These are phyloP conservation scores for Leptobrachium leishanense DNA, from an alignment of 2,113 vertebrate species.

Conservation along the genomic window DNA sequence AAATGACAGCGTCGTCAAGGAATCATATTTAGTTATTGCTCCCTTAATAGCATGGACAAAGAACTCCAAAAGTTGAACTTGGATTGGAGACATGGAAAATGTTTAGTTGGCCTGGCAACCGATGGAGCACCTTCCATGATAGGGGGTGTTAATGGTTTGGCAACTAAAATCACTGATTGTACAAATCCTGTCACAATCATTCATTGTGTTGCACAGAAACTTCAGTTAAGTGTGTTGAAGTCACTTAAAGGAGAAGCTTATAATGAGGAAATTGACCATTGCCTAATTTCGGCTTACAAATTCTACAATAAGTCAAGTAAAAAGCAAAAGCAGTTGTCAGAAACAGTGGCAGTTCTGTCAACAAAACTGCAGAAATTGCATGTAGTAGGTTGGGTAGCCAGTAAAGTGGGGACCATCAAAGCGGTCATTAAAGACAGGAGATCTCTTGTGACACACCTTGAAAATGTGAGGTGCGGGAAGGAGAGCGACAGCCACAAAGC, in stretches of 20 bases:
- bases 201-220: no score
- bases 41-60: background rate
- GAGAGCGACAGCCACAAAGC: background rate
- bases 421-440: background rate
- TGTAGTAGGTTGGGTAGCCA: background rate
- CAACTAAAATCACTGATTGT: no score
- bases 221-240: no score
- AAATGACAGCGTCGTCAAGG: background rate
- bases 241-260: background rate
- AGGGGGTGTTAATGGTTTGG: no score
- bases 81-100: background rate
- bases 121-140: no score
- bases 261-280: background rate
- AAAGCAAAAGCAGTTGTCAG: background rate
- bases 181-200: no score
- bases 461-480: background rate
- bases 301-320: background rate
- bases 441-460: no score
- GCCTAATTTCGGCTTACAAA: background rate
- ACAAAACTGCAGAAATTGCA: constrained; percentile 1
- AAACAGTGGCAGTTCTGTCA: background rate
- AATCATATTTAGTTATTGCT: background rate
- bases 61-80: background rate
- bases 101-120: no score
- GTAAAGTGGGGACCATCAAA: background rate